phyloP scores from a whole-genome alignment of 2,113 vertebrate species.

The Chaetura pelagica region DNA sequence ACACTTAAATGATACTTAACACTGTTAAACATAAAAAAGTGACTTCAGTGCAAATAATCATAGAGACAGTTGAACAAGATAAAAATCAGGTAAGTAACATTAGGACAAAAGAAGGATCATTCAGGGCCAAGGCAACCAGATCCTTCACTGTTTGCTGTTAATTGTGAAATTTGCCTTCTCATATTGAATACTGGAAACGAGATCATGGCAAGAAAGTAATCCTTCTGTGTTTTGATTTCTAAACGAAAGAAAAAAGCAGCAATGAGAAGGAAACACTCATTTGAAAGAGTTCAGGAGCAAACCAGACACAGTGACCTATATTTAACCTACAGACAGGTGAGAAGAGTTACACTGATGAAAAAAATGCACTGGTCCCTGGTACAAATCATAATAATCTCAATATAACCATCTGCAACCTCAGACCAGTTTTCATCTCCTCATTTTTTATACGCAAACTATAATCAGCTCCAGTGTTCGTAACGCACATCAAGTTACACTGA shows the following conservation, averaged over 20 bases:
- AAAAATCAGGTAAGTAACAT: not conserved
- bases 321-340: not conserved
- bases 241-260: not conserved
- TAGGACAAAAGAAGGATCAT: not conserved
- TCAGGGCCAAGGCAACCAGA: not conserved
- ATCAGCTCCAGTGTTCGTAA: not conserved
- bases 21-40: slow-evolving; percentile 28
- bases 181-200: not conserved
- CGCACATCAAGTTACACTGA: not conserved
- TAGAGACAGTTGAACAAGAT: not conserved
- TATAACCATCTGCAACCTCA: not conserved
- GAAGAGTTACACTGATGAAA: not conserved
- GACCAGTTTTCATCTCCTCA: not conserved
- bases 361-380: not conserved
- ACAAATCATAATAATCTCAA: not conserved
- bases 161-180: not conserved
- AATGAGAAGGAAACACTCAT: not conserved
- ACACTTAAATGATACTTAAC: slow-evolving; percentile 49
- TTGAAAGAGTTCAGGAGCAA: not conserved
- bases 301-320: not conserved
- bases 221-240: not conserved
- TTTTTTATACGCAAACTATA: not conserved
- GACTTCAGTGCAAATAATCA: not conserved
- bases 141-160: not conserved
- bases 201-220: not conserved